Percentiles rank a stretch among this genome's conserved stretches.
These are phyloP conservation scores for Pempheris klunzingeri DNA, from an alignment of 2,797 vertebrate species.

Conservation along the genomic window DNA sequence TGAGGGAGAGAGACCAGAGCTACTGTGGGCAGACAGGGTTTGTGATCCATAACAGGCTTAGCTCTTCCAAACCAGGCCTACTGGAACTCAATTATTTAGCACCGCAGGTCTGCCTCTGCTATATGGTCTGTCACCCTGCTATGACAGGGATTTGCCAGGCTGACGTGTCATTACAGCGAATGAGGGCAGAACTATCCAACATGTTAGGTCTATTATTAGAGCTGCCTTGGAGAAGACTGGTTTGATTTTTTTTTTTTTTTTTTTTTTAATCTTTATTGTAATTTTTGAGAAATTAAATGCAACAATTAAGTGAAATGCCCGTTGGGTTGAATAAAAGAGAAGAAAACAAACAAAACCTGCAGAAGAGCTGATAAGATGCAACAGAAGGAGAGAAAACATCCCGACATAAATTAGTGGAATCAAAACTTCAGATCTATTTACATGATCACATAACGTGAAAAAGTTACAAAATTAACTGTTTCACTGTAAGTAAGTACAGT, in stretches of 20 bases:
- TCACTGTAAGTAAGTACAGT: too few relatives aligned
- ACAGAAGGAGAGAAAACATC: neutral
- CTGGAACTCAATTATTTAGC: conserved; percentile 78
- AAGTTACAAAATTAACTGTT: neutral
- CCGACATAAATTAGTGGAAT: neutral
- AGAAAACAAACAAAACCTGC: neutral
- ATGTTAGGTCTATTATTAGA: conserved; percentile 54
- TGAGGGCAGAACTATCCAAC: conserved; percentile 43
- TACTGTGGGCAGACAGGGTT: conserved; percentile 23
- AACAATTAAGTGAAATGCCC: neutral
- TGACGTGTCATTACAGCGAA: conserved; percentile 61
- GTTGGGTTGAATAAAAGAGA: neutral
- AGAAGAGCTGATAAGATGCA: neutral
- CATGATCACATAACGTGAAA: neutral
- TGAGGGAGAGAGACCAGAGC: conserved; percentile 17
- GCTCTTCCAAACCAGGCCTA: conserved; percentile 55
- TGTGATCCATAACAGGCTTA: conserved; percentile 68
- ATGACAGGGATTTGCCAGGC: conserved; percentile 60
- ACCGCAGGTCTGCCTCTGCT: conserved; percentile 50
- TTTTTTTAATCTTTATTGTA: neutral
- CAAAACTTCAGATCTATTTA: neutral
- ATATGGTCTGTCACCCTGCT: conserved; percentile 64
- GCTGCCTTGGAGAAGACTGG: conserved; percentile 5
- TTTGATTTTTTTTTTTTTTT: too few relatives aligned
- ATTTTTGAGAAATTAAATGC: neutral